phyloP scores from a whole-genome alignment of 2,888 invertebrate species.

The Meandrusa payeni region DNA sequence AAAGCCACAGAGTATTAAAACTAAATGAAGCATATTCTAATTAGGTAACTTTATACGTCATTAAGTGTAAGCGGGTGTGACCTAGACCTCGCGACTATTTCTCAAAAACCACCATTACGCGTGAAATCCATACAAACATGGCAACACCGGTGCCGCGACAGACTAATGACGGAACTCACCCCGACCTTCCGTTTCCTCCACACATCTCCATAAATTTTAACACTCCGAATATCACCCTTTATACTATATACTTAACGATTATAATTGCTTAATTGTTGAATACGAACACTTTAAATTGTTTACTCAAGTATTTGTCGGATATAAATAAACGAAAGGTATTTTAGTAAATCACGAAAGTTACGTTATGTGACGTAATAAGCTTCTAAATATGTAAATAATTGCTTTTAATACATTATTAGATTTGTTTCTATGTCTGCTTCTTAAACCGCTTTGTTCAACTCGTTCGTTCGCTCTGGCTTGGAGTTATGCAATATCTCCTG shows the following conservation, averaged over 20 bases:
- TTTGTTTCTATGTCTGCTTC: too few species aligned
- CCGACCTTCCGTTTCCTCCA: slow-evolving; percentile 52
- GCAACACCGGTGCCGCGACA: slow-evolving; percentile 31
- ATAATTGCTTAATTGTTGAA: slow-evolving; percentile 20
- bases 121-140: slow-evolving; percentile 37
- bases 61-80: slow-evolving; percentile 29
- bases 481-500: too few species aligned
- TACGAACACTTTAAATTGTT: slow-evolving; percentile 22
- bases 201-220: not conserved
- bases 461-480: too few species aligned
- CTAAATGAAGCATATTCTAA: slow-evolving; percentile 18
- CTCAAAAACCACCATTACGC: slow-evolving; percentile 39
- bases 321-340: slow-evolving; percentile 16
- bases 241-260: slow-evolving; percentile 34
- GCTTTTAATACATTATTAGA: too few species aligned
- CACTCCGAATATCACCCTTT: slow-evolving; percentile 16
- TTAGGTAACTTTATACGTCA: slow-evolving; percentile 31
- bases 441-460: too few species aligned
- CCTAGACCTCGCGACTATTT: slow-evolving; percentile 37
- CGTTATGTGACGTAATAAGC: not conserved
- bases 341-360: slow-evolving; percentile 7
- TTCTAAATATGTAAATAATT: too few species aligned
- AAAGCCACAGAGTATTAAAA: not conserved
- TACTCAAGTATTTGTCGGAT: slow-evolving; percentile 16
- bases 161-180: slow-evolving; percentile 51